These are phyloP conservation scores for Halichondria panicea DNA, from an alignment of 37 sponge, comb jelly and placozoan genomes.

Conservation along the genomic window DNA sequence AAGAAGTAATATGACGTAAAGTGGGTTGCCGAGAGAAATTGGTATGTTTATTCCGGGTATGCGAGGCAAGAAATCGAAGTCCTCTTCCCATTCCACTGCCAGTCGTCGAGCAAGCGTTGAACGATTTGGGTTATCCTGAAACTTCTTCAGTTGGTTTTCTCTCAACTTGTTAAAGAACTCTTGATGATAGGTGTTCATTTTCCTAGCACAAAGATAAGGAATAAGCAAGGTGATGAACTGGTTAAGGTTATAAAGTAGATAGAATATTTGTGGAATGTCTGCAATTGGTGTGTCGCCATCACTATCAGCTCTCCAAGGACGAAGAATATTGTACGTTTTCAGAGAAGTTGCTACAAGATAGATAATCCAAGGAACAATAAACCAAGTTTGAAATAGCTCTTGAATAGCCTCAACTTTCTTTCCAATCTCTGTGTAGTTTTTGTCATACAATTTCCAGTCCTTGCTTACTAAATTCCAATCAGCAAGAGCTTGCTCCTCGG, in stretches of 20 bases:
- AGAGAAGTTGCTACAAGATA: constrained; percentile 8
- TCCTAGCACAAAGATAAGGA: constrained; percentile 11
- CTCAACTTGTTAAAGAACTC: constrained; percentile 9
- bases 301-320: constrained; percentile 4
- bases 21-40: constrained; percentile 4
- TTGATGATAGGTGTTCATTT: constrained; percentile 15
- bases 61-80: constrained; percentile 14
- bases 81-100: not conserved
- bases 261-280: constrained; percentile 3
- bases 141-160: not conserved
- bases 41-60: constrained; percentile 7
- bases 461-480: constrained; percentile 11
- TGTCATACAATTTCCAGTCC: not conserved
- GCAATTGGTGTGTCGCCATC: not conserved
- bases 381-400: constrained; percentile 23
- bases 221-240: constrained; percentile 18
- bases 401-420: not conserved
- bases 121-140: not conserved
- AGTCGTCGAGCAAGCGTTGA: not conserved
- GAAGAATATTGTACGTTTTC: constrained; percentile 3
- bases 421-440: constrained; percentile 5
- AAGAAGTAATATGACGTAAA: constrained; percentile 9
- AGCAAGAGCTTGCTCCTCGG: not conserved
- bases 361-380: constrained; percentile 25
- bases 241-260: constrained; percentile 13